Conservation (phyloP, 2,797 vertebrate species). For the Okamejei kenojei region DNA sequence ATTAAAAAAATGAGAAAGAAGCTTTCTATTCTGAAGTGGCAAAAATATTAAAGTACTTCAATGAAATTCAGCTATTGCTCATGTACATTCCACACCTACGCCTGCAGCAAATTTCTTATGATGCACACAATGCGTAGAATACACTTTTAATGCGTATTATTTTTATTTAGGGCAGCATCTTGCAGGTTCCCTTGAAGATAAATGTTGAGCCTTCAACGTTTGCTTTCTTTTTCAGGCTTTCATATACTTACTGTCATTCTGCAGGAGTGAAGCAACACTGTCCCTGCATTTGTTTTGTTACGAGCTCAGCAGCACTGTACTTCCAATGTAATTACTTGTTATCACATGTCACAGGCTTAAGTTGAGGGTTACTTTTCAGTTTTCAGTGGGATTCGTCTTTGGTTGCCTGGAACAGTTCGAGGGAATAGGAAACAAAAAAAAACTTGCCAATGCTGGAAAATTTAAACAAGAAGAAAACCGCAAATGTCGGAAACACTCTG, state of each 20-base stretch:
- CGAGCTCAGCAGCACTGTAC: background rate
- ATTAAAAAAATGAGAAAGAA: background rate
- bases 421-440: too few relatives aligned
- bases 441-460: too few relatives aligned
- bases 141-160: background rate
- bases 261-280: background rate
- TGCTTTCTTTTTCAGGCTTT: background rate
- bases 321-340: background rate
- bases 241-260: background rate
- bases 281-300: background rate
- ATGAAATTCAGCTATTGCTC: background rate
- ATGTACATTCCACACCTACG: background rate
- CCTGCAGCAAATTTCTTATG: background rate
- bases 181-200: background rate
- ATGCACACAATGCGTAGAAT: background rate
- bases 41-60: background rate
- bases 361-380: too few relatives aligned
- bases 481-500: too few relatives aligned
- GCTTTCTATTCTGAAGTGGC: background rate
- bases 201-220: background rate
- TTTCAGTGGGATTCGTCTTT: background rate
- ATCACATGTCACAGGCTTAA: background rate
- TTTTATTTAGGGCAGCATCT: background rate
- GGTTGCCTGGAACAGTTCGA: background rate
- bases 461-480: too few relatives aligned